A percentile compares a stretch with the other conserved stretches of the same genome.
Conservation (phyloP, 2,888 invertebrate genomes). For the Ptilodon capucinus region DNA sequence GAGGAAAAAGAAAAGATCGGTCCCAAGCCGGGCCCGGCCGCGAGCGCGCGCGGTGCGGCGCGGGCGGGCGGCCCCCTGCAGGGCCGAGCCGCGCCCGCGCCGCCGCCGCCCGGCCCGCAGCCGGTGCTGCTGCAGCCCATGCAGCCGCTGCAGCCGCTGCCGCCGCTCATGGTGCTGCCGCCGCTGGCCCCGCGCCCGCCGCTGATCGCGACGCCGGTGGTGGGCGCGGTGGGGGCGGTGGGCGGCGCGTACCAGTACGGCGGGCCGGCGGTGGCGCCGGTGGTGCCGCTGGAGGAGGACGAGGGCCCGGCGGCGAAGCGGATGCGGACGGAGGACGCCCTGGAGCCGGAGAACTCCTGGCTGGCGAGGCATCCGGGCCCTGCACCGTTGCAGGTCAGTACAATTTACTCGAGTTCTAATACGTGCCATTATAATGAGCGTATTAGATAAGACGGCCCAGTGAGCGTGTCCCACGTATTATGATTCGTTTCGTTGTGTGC, state of each 20-base stretch:
- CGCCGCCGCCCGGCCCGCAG: slow-evolving; percentile 37
- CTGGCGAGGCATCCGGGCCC: slow-evolving; percentile 58
- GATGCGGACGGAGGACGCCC: slow-evolving; percentile 94
- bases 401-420: too few species aligned
- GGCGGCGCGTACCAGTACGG: slow-evolving; percentile 39
- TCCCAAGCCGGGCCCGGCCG: slow-evolving; percentile 87
- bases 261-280: slow-evolving; percentile 30
- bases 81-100: slow-evolving; percentile 42
- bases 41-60: slow-evolving; percentile 26
- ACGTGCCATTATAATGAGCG: too few species aligned
- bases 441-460: too few species aligned
- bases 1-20: slow-evolving; percentile 99
- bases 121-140: slow-evolving; percentile 50
- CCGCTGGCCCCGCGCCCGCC: slow-evolving; percentile 68
- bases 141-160: slow-evolving; percentile 66
- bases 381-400: slow-evolving; percentile 75
- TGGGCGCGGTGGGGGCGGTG: slow-evolving; percentile 33
- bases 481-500: too few species aligned
- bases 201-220: slow-evolving; percentile 59
- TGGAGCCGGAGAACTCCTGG: slow-evolving; percentile 91
- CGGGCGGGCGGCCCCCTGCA: slow-evolving; percentile 18
- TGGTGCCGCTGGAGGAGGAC: slow-evolving; percentile 69
- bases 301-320: slow-evolving; percentile 95
- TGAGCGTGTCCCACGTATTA: too few species aligned
- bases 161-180: slow-evolving; percentile 80